Evolutionary conservation across 2,113 vertebrate genomes (phyloP).

Genomic region (Crotalus helleri): DNA sequence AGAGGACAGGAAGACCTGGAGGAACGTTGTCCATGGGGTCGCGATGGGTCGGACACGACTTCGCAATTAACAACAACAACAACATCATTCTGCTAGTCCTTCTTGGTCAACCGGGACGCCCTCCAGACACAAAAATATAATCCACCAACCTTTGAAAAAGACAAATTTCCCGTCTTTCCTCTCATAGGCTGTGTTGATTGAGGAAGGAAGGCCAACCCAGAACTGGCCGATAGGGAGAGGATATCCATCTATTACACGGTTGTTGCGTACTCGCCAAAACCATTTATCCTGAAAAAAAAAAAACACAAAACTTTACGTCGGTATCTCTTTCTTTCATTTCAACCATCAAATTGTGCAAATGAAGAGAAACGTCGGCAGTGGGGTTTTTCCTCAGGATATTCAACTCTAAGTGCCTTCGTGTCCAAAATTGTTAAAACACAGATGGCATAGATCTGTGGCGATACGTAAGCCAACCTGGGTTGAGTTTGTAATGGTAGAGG

Average conservation of each 20-base stretch:
- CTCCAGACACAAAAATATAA: not conserved
- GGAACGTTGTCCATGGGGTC: too few species aligned
- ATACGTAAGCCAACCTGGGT: too few species aligned
- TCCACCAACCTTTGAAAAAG: conserved; percentile 85
- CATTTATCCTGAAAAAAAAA: conserved; percentile 67
- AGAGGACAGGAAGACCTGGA: too few species aligned
- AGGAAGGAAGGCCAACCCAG: conserved; percentile 84
- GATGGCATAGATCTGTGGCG: too few species aligned
- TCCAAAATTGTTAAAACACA: not conserved
- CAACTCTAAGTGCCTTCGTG: not conserved
- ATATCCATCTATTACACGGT: conserved; percentile 82
- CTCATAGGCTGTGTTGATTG: conserved; percentile 86
- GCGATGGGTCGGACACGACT: too few species aligned
- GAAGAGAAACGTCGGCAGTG: not conserved
- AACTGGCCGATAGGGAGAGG: conserved; percentile 85
- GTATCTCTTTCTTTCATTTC: not conserved
- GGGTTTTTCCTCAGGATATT: too few species aligned
- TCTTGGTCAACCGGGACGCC: not conserved
- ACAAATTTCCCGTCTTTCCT: conserved; percentile 87
- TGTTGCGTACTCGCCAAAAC: conserved; percentile 87
- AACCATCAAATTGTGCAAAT: not conserved
- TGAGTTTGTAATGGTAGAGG: too few species aligned
- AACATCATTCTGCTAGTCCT: not conserved
- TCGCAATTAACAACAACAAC: too few species aligned
- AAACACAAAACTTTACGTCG: not conserved